These are phyloP conservation scores for Triplophysa tibetana DNA, from an alignment of 2,113 vertebrate genomes.

Conservation along the genomic window DNA sequence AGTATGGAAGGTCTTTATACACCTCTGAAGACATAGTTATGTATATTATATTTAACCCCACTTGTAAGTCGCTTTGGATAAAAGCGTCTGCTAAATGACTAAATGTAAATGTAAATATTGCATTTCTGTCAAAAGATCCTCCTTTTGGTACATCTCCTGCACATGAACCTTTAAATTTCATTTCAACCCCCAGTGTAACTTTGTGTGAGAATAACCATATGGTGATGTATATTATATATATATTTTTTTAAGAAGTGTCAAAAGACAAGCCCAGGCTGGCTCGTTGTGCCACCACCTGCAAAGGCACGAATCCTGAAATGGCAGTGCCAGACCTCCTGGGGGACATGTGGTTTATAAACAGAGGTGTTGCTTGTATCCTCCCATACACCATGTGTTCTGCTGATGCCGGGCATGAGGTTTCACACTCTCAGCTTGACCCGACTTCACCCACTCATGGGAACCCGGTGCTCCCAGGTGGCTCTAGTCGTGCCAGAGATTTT, in stretches of 20 bases:
- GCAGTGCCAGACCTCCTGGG: conserved; percentile 2
- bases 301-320: background rate
- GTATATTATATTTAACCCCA: too few species aligned
- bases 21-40: too few species aligned
- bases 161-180: background rate
- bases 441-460: conserved; percentile 20
- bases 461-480: conserved; percentile 18
- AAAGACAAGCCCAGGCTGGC: conserved; percentile 9
- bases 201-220: too few species aligned
- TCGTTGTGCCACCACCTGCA: background rate
- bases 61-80: too few species aligned
- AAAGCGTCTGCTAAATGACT: too few species aligned
- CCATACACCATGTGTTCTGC: conserved; percentile 45
- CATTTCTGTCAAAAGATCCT: too few species aligned
- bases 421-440: conserved; percentile 14
- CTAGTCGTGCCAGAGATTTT: background rate
- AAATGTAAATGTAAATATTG: too few species aligned
- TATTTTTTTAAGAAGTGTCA: background rate
- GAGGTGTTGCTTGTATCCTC: conserved; percentile 32
- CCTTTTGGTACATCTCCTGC: background rate
- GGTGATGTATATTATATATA: background rate
- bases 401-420: conserved; percentile 12
- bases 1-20: too few species aligned
- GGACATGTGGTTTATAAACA: conserved; percentile 37
- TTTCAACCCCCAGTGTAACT: too few species aligned